Base-by-base conservation (phyloP, 2,797 vertebrate species). In the Lemur catta region DNA sequence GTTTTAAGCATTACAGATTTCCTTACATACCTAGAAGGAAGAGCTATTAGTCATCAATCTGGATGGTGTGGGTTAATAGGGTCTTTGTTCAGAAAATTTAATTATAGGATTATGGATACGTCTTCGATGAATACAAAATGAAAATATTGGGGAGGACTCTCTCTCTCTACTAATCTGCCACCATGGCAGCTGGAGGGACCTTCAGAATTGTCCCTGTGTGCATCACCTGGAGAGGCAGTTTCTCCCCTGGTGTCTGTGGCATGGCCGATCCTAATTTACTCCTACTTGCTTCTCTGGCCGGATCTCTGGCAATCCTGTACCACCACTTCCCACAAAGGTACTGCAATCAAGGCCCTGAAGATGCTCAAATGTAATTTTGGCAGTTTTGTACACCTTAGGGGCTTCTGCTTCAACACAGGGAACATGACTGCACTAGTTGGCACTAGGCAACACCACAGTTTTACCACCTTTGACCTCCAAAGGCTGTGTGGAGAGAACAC, bases 31-130 rank as follows among this genome's bases (percentile, higher is more conserved):
- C 93, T 79, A 5, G 50, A 89, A 96, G 74, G 72, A 93, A 94
- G 65, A 88, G 41, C 57, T 97, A 76, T 90, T 61, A 92, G 81
- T 95, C 92, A 97, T 93, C 92, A 80, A 79, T 71, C 52, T 76
- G 85, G 87, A 97, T 67, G 43, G 22, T 71, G 52, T 65, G 20
- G 22, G 13, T 92, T 97, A 92, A 96, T 52, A 86, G 46, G 41
- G 57, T 85, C 93, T 97, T 97, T 95, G 96, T 93, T 97, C 30
- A 92, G 59, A 96, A 95, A 96, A 65, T 93, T 84, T 96, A 96
- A 97, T 96, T 94, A 90, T 2, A 92, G 78, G 57, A 97, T 96
- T 94, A 90, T 4, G 91, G 74, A 52, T 89, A n/a, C n/a, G 38
- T 71, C 41, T 67, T 50, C 46, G 69, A 92, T 48, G 15, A 93